These are phyloP conservation scores for Hirundo rustica DNA, from an alignment of 2,797 vertebrate genomes.

Conservation along the genomic window DNA sequence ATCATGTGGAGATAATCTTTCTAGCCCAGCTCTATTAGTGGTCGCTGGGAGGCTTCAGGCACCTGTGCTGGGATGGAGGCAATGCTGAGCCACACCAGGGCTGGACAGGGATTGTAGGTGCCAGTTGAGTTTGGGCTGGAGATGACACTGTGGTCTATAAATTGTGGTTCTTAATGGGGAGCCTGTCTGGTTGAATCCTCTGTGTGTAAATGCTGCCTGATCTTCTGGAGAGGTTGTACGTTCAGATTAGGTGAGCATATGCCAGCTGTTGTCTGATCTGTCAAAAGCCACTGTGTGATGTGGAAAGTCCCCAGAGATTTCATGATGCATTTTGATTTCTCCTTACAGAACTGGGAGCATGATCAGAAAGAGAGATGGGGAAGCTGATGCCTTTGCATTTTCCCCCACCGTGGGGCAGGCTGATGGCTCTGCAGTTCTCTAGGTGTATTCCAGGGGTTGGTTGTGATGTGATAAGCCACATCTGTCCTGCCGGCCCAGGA, in stretches of 20 bases:
- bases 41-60: not conserved
- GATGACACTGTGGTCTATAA: not conserved
- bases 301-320: not conserved
- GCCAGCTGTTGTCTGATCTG: not conserved
- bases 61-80: not conserved
- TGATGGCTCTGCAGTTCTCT: not conserved
- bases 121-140: not conserved
- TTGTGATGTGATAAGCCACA: not conserved
- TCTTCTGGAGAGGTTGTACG: not conserved
- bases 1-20: not conserved
- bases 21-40: not conserved
- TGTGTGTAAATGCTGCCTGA: not conserved
- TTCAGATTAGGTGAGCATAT: not conserved
- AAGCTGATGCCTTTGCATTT: not conserved
- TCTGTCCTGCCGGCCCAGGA: not conserved
- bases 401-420: not conserved
- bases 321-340: not conserved
- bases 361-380: not conserved
- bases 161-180: not conserved
- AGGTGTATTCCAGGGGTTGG: not conserved
- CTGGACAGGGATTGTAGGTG: fast-evolving
- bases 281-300: not conserved
- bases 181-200: not conserved
- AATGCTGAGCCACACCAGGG: not conserved
- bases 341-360: not conserved